phyloP scores from a whole-genome alignment of 92 coral and sea anemone genomes.

The Porites lobata region DNA sequence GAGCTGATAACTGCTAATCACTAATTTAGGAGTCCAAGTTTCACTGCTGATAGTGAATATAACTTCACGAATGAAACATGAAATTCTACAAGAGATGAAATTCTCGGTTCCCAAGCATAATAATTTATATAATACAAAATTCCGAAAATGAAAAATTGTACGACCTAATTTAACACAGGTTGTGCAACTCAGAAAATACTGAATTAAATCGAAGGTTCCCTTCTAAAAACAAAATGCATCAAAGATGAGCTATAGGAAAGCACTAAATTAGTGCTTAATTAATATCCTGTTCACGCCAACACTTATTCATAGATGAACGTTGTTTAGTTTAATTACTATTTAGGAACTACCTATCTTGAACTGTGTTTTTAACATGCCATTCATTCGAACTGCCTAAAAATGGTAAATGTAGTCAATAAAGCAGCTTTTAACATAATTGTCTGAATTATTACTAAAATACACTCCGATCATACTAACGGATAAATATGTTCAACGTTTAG shows the following conservation, averaged over 20 bases:
- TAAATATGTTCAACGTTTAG: too few species aligned
- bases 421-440: too few species aligned
- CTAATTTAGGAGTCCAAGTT: slow-evolving; percentile 5
- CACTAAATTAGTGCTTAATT: neutral
- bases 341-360: too few species aligned
- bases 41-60: slow-evolving; percentile 17
- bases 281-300: neutral
- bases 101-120: neutral
- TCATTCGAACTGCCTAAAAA: too few species aligned
- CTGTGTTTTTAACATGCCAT: too few species aligned
- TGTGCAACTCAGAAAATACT: neutral
- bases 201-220: neutral
- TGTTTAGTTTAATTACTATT: neutral
- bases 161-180: slow-evolving; percentile 5
- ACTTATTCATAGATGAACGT: too few species aligned
- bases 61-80: slow-evolving; percentile 20
- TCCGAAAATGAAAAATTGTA: neutral
- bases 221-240: neutral
- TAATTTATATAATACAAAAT: neutral
- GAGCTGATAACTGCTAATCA: slow-evolving; percentile 31
- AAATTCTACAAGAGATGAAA: neutral
- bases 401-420: too few species aligned
- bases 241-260: neutral
- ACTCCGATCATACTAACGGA: too few species aligned
- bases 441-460: too few species aligned